These are phyloP conservation scores for Corynorhinus townsendii DNA, from an alignment of 2,113 vertebrate genomes.

Conservation along the genomic window DNA sequence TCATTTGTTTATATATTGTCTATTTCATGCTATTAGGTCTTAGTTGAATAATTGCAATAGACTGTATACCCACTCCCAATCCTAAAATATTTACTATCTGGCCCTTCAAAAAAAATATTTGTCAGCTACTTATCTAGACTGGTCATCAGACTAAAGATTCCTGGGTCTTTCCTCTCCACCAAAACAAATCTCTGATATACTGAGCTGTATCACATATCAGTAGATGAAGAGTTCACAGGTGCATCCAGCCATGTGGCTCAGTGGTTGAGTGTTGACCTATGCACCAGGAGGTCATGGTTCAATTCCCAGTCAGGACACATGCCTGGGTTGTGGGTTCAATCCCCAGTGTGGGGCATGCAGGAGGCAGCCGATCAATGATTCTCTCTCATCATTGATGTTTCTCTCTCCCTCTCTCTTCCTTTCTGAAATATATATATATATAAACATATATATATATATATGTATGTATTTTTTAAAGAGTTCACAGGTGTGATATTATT, in stretches of 20 bases:
- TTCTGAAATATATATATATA: too few species aligned
- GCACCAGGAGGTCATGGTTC: too few species aligned
- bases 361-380: too few species aligned
- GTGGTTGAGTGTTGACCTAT: too few species aligned
- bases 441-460: too few species aligned
- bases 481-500: neutral
- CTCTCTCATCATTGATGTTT: too few species aligned
- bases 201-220: neutral
- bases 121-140: neutral
- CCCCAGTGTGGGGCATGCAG: too few species aligned
- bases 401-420: too few species aligned
- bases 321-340: too few species aligned
- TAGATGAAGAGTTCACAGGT: neutral
- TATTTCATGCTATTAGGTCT: neutral
- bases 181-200: neutral
- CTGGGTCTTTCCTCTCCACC: neutral
- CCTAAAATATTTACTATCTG: neutral
- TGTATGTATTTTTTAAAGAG: neutral
- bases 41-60: neutral
- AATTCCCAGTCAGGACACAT: too few species aligned
- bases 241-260: neutral
- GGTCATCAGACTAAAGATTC: neutral
- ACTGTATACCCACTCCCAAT: neutral
- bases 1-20: neutral
- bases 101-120: neutral